A percentile compares a stretch with the other conserved stretches of the same genome.
Conservation (phyloP, 1,140 invertebrate species). For the Hermatobates lingyangjiaoensis region DNA sequence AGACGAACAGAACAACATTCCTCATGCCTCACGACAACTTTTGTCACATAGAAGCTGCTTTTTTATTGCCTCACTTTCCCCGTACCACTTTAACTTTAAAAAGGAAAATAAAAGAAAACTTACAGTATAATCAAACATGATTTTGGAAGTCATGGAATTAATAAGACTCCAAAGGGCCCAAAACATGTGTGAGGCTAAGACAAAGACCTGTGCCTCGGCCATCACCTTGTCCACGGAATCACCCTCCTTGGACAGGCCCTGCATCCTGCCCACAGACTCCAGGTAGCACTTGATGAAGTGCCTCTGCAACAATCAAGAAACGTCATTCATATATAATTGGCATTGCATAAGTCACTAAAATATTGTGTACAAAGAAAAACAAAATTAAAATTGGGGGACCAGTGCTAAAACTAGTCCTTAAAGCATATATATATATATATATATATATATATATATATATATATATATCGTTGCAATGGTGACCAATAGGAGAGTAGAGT, state of each 20-base stretch:
- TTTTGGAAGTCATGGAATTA: slow-evolving; percentile 66
- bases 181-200: slow-evolving; percentile 73
- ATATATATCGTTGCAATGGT: too few species aligned
- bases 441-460: too few species aligned
- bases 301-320: too few species aligned
- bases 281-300: slow-evolving; percentile 12
- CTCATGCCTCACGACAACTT: too few species aligned
- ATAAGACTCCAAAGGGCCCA: slow-evolving; percentile 83
- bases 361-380: too few species aligned
- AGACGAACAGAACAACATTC: not conserved
- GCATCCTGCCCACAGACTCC: slow-evolving; percentile 4
- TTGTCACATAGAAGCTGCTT: not conserved
- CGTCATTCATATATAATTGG: too few species aligned
- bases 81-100: not conserved
- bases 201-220: slow-evolving; percentile 58
- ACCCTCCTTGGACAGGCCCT: too few species aligned
- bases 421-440: too few species aligned
- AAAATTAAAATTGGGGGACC: too few species aligned
- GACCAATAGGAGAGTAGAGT: too few species aligned
- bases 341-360: too few species aligned
- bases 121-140: slow-evolving; percentile 89
- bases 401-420: too few species aligned
- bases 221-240: slow-evolving; percentile 41
- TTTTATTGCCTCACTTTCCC: not conserved
- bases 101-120: slow-evolving; percentile 20